Base-by-base conservation (phyloP, 2,888 invertebrate species). In the Yponomeuta plumbellus region DNA sequence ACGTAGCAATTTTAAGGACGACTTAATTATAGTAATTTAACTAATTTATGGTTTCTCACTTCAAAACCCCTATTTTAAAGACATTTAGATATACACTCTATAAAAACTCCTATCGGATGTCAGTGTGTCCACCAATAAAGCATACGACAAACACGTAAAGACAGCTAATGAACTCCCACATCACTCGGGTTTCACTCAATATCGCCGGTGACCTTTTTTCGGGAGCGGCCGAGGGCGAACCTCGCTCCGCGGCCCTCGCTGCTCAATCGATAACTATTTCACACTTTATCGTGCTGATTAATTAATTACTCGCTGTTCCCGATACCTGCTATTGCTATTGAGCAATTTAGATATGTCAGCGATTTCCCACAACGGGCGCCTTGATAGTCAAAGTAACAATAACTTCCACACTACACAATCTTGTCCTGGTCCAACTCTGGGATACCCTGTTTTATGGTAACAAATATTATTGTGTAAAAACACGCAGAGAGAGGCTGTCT, bases 151-250 rank as follows among this genome's bases (percentile, higher is more conserved):
- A 52, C 1, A 17, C 44, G 44, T 13, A 52, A 52, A 17, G 17
- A 52, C 44, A 52, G 6, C 44, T 52, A 52, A 52, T 17, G 44
- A 52, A 52, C 17, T 52, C 44, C 34, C 5, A 52, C 44, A 52
- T 52, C 59, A 23, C 59, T 59, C 23, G 21, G 59, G 59, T 21
- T 59, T 59, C 59, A 59, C 17, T 11, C 59, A 59, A 59, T 59
- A 63, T 21, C 62, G 6, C 23, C 40, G 39, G n/a, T 63, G 63
- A 39, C 63, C 63, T 63, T 63, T 63, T 62, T 62, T 40, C 40
- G 63, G 63, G 63, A 63, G 63, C 40, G 63, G 63, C 39, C 63
- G 61, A 21, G 58, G 21, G 21, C 20, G 21, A 58, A 34, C 34
- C 34, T 34, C 34, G 34, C 34, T 34, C 21, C 58, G 20, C 58